Percentiles rank a stretch among this genome's conserved stretches.
These are phyloP conservation scores for Peromyscus polionotus DNA, from an alignment of 2,113 vertebrate species.

Conservation along the genomic window DNA sequence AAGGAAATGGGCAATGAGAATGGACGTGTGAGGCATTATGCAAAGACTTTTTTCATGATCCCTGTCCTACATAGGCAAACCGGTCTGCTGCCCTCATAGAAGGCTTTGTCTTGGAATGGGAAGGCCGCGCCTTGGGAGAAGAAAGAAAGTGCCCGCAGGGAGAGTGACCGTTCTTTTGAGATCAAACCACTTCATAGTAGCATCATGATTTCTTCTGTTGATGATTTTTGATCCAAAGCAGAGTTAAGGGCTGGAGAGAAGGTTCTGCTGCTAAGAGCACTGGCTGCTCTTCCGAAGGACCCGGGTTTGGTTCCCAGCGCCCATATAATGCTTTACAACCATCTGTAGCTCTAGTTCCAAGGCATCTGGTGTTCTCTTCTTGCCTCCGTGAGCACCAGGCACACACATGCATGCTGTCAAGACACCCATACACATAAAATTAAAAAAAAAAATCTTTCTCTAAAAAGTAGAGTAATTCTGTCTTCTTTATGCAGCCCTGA, in stretches of 20 bases:
- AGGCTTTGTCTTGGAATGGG: background rate
- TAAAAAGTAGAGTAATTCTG: background rate
- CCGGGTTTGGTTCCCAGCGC: background rate
- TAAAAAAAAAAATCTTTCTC: background rate
- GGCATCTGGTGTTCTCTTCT: background rate
- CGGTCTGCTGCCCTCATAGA: background rate
- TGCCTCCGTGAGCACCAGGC: background rate
- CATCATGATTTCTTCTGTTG: background rate
- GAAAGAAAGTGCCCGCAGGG: background rate
- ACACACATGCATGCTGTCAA: background rate
- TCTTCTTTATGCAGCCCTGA: background rate
- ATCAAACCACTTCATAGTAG: background rate
- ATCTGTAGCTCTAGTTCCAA: background rate
- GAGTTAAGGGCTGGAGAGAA: background rate
- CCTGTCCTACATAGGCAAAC: background rate
- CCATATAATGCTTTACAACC: background rate
- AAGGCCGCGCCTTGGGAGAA: background rate
- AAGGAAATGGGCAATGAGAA: too few relatives aligned
- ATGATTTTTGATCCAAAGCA: background rate
- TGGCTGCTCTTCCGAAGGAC: background rate
- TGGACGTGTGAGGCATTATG: background rate
- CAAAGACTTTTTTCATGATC: fast-evolving
- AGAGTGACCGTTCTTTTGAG: background rate
- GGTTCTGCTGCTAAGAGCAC: background rate
- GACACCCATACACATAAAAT: background rate